A percentile compares a stretch with the other conserved stretches of the same genome.
Conservation (phyloP, 1,140 invertebrate genomes). For the Babylonia areolata region DNA sequence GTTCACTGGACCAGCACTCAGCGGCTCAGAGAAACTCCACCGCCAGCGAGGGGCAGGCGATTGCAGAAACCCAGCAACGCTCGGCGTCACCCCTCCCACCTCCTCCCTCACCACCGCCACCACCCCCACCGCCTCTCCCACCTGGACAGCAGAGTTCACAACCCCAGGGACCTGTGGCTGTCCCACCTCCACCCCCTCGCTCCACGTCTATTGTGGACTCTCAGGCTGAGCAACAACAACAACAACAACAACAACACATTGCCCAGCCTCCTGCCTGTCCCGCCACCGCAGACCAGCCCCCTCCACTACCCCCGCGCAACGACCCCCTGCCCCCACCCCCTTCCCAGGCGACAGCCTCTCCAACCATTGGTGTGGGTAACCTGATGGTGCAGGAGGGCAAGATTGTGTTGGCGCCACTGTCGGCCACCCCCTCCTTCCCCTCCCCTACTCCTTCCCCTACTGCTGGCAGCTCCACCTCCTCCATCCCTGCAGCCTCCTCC, state of each 20-base stretch:
- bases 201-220: slow-evolving; percentile 39
- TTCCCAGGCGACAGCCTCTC: neutral
- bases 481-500: neutral
- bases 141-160: neutral
- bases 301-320: neutral
- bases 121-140: neutral
- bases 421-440: neutral
- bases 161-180: neutral
- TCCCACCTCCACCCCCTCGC: slow-evolving; percentile 14
- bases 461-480: neutral
- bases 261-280: neutral
- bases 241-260: too few relatives aligned
- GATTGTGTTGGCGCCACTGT: slow-evolving; percentile 46
- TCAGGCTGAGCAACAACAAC: neutral
- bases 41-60: neutral
- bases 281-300: neutral
- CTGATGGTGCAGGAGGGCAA: slow-evolving; percentile 55
- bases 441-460: slow-evolving; percentile 15
- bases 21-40: slow-evolving; percentile 12
- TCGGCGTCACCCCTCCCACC: neutral
- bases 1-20: neutral
- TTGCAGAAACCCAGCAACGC: neutral
- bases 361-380: neutral
- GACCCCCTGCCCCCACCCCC: neutral
- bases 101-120: neutral